Evolutionary conservation across 2,797 vertebrate genomes (phyloP).

Genomic region (Tinamus major): DNA sequence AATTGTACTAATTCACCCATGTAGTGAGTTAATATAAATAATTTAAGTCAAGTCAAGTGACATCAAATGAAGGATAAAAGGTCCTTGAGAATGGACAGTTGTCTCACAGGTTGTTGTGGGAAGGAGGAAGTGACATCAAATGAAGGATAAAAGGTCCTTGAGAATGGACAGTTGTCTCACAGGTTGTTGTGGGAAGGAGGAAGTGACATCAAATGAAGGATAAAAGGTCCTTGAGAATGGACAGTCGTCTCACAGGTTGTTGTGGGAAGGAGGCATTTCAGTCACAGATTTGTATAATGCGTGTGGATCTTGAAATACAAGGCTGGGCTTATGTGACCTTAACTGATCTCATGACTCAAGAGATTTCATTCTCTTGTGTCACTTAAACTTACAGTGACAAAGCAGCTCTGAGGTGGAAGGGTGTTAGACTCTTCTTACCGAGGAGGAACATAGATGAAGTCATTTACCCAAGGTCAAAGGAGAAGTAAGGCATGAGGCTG

Average conservation of each 20-base stretch:
- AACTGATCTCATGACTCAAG: slow-evolving; percentile 1
- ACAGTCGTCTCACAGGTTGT: background rate
- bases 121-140: background rate
- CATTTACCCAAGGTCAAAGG: background rate
- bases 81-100: background rate
- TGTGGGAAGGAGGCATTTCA: background rate
- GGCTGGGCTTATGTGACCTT: background rate
- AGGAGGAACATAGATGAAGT: background rate
- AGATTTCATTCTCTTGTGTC: background rate
- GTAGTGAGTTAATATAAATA: background rate
- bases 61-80: background rate
- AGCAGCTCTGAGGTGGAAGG: background rate
- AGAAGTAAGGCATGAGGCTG: background rate
- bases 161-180: background rate
- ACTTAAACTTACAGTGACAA: slow-evolving; percentile 3
- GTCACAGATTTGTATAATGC: background rate
- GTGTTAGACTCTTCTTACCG: background rate
- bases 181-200: background rate
- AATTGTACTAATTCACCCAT: background rate
- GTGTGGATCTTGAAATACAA: background rate
- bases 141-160: background rate
- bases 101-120: background rate
- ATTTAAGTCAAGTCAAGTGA: background rate
- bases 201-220: too few relatives aligned
- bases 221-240: background rate